Evolutionary conservation across 2,888 invertebrate genomes (phyloP).

Genomic region (Coleophora flavipennella): DNA sequence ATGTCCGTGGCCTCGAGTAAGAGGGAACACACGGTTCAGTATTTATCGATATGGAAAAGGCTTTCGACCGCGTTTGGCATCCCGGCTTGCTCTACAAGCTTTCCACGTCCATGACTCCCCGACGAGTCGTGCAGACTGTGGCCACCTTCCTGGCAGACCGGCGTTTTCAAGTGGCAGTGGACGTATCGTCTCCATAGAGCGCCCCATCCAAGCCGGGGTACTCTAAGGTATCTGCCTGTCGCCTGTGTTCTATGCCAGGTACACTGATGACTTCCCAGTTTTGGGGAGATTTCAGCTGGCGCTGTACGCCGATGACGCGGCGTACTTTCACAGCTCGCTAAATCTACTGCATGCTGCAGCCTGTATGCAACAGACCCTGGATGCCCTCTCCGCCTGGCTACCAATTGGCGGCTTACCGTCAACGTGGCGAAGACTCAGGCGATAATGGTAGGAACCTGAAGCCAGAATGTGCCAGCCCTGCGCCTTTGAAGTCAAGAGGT

Average conservation of each 20-base stretch:
- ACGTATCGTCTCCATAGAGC: constrained; percentile 14
- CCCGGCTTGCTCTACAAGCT: constrained; percentile 24
- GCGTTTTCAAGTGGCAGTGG: constrained; percentile 4
- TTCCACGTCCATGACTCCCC: constrained; percentile 6
- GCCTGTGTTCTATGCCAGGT: constrained; percentile 4
- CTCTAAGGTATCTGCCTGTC: constrained; percentile 13
- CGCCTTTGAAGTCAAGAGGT: no score
- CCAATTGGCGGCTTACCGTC: neutral
- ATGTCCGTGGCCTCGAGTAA: constrained; percentile 7
- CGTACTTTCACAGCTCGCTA: constrained; percentile 9
- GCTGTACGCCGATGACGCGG: constrained; percentile 15
- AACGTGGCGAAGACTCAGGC: constrained; percentile 5
- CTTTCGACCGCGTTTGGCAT: no score
- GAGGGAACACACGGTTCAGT: constrained; percentile 2
- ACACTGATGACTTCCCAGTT: constrained; percentile 12
- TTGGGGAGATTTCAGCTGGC: constrained; percentile 8
- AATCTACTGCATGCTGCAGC: constrained; percentile 8
- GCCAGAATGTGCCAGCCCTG: no score
- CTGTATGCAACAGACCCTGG: neutral
- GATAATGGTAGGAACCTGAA: neutral
- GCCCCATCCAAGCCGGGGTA: no score
- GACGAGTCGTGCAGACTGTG: no score
- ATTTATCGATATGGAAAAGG: constrained; percentile 21
- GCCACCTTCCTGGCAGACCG: no score
- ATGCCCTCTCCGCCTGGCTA: neutral